A percentile compares a stretch with the other conserved stretches of the same genome.
These are phyloP conservation scores for Lepidocyrtoides sp. DNA, from an alignment of 2,888 invertebrate species.

Conservation along the genomic window DNA sequence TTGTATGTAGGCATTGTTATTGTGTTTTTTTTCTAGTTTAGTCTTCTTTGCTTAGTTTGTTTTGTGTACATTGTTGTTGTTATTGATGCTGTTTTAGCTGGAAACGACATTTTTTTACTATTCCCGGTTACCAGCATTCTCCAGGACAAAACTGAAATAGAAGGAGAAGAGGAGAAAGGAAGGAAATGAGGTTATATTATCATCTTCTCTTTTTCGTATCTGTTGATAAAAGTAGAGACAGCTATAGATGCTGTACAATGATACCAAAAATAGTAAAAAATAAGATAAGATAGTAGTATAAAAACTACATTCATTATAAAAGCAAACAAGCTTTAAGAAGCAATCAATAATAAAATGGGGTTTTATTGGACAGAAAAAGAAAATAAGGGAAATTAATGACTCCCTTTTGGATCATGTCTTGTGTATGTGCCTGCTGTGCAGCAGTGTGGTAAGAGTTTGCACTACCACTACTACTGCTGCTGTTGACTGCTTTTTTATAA, in stretches of 20 bases:
- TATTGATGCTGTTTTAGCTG: neutral
- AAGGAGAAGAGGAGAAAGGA: neutral
- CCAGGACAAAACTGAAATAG: neutral
- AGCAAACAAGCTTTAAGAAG: constrained; percentile 28
- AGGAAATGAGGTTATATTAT: constrained; percentile 53
- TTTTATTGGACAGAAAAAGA: constrained; percentile 82
- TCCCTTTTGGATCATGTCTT: constrained; percentile 77
- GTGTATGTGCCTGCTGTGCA: constrained; percentile 4
- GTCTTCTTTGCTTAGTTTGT: neutral
- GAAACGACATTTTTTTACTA: neutral
- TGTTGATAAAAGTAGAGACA: constrained; percentile 19
- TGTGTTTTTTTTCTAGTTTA: too few species aligned
- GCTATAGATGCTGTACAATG: neutral
- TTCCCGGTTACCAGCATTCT: neutral
- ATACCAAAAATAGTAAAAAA: neutral
- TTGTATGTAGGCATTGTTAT: too few species aligned
- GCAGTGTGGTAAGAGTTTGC: neutral
- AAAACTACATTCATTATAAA: neutral
- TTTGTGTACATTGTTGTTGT: neutral
- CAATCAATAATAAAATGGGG: constrained; percentile 82
- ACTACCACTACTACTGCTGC: neutral
- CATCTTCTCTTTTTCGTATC: neutral
- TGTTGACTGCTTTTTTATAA: neutral
- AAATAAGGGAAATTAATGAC: constrained; percentile 83
- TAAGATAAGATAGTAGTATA: constrained; percentile 21